Evolutionary conservation across 2,113 vertebrate genomes (phyloP), one percentile per base, ranked within the genome.

Genomic region (Menidia beryllina): DNA sequence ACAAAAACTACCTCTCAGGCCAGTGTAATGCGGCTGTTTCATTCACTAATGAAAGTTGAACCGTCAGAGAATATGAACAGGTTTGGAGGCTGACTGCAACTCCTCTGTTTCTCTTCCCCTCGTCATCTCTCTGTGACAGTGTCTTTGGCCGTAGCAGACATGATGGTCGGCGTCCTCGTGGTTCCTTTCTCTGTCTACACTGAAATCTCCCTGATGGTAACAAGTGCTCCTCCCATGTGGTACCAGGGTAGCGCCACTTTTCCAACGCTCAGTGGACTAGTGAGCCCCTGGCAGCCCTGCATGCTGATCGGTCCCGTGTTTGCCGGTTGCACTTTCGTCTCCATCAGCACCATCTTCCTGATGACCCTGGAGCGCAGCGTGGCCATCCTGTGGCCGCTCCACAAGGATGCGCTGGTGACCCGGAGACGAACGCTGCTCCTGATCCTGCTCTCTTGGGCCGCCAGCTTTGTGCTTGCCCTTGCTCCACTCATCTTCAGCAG

Each of bases 291-390:
- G 89, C 90, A 93, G 60, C 93, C 94, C 47, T 95, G 95, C 88
- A 90, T 93, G 87, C 66, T 95, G 71, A 94, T 94, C 13, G 95
- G 94, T 17, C 93, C 92, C 0, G 88, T 95, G 66, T 96, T 95
- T 21, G 94, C 94, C 0, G 93, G 93, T 30, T 95, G 94, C 83
- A 95, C 95, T 10, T 95, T 95, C n/a, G 94, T 95, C 25, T 95
- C 94, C 51, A 95, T 96, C 77, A 95, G 89, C 84, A 95, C 94
- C 72, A 95, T 96, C 55, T 95, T 95, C 83, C 86, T 96, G 68
- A 91, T 96, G 90, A 94, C 94, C 0, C 58, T 95, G 49, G 95
- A 96, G 86, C 90, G 94, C 48, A 93, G 93, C 9, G 89, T 95
- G 54, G 94, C 95, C 21, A 94, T 95, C 66, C 70, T 95, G 39